Percentiles rank a stretch among this genome's conserved stretches.
Evolutionary conservation across 1,140 invertebrate species (phyloP).

Genomic region (Drosophila kepulauana): DNA sequence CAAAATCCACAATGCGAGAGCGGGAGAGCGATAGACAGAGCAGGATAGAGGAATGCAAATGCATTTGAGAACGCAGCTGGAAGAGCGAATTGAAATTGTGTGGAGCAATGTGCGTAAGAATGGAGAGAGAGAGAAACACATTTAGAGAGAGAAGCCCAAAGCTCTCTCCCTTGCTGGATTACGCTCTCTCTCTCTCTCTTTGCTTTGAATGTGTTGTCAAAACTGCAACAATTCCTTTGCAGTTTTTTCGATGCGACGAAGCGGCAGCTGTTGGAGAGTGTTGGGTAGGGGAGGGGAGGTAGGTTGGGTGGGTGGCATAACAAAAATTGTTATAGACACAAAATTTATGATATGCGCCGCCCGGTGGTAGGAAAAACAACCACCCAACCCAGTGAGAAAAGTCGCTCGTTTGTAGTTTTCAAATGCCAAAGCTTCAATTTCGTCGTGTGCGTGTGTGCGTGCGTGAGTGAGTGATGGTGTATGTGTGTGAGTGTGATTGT

Average conservation of each 20-base stretch:
- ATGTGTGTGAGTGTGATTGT: constrained; percentile 15
- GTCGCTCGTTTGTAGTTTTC: constrained; percentile 68
- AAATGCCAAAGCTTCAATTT: constrained; percentile 77
- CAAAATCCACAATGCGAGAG: constrained; percentile 25
- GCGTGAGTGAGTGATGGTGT: constrained; percentile 11
- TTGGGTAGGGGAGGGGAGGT: neutral
- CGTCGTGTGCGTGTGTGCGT: constrained; percentile 26
- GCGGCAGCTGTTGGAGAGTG: constrained; percentile 6
- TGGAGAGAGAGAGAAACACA: neutral
- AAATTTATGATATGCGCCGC: constrained; percentile 78
- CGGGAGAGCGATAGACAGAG: neutral
- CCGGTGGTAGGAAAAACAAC: constrained; percentile 66
- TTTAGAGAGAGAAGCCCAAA: constrained; percentile 13
- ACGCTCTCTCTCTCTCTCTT: constrained; percentile 17
- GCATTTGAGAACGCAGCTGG: constrained; percentile 23
- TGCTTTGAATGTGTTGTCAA: constrained; percentile 39
- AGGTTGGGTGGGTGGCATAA: constrained; percentile 31
- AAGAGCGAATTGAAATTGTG: constrained; percentile 39
- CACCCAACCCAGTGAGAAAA: constrained; percentile 56
- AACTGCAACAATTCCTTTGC: constrained; percentile 81
- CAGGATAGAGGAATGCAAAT: constrained; percentile 29
- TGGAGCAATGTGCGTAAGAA: constrained; percentile 5
- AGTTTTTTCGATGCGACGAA: constrained; percentile 54
- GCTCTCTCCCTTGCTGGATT: constrained; percentile 24
- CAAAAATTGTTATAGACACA: constrained; percentile 82